Percentiles rank a stretch among this genome's conserved stretches.
Conservation (phyloP, 2,888 invertebrate genomes). For the Noctua pronuba region DNA sequence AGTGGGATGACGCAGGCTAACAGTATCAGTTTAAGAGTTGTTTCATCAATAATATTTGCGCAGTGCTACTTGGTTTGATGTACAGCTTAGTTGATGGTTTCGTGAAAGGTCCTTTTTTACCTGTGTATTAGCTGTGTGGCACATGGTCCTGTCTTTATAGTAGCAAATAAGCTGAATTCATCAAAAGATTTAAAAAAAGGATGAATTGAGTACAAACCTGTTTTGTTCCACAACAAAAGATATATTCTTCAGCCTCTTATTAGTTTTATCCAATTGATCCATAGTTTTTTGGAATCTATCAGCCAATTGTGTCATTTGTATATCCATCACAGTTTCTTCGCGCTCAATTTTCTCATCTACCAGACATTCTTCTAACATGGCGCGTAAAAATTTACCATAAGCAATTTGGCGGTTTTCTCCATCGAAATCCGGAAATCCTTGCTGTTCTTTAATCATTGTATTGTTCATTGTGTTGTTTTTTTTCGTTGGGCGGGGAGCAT, state of each 20-base stretch:
- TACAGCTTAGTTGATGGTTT: not conserved
- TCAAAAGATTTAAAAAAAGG: not conserved
- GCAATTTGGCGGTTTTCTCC: slow-evolving; percentile 78
- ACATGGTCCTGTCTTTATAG: not conserved
- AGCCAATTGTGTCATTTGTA: slow-evolving; percentile 84
- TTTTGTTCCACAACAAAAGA: slow-evolving; percentile 87
- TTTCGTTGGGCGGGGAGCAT: slow-evolving; percentile 67
- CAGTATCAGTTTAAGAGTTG: too few relatives aligned
- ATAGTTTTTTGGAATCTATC: slow-evolving; percentile 86
- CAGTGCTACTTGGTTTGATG: not conserved
- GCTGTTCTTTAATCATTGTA: slow-evolving; percentile 71
- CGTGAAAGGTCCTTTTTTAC: not conserved
- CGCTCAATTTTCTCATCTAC: slow-evolving; percentile 83
- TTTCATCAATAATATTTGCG: not conserved
- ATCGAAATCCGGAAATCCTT: slow-evolving; percentile 76
- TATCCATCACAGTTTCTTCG: slow-evolving; percentile 83
- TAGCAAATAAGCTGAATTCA: too few relatives aligned
- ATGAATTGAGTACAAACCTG: slow-evolving; percentile 73
- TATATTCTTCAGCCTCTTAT: slow-evolving; percentile 84
- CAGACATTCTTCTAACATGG: slow-evolving; percentile 82
- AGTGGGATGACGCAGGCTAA: too few relatives aligned
- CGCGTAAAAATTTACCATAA: slow-evolving; percentile 81
- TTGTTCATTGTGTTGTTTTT: slow-evolving; percentile 70
- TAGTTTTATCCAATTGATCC: slow-evolving; percentile 85
- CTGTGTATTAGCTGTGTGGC: not conserved